These are phyloP conservation scores for Lagothrix lagotricha DNA, from an alignment of 2,797 vertebrate species.

Conservation along the genomic window DNA sequence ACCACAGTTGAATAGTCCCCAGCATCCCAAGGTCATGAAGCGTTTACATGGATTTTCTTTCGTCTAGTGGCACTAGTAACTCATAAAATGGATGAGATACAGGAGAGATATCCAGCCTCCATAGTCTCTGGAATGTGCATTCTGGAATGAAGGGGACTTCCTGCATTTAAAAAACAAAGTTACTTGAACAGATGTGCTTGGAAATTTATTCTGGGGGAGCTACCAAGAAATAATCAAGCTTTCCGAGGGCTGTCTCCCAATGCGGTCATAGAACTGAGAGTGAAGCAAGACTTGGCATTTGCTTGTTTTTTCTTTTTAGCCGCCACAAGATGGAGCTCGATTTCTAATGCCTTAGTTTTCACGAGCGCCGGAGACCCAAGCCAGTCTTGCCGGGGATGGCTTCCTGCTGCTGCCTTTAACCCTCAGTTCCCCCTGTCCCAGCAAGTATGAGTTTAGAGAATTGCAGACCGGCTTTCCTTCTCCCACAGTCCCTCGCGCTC, in stretches of 20 bases:
- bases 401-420: background rate
- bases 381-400: background rate
- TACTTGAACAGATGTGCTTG: background rate
- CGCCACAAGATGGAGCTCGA: slow-evolving; percentile 29
- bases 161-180: background rate
- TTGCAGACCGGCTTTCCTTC: too few relatives aligned
- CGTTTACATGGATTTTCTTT: background rate
- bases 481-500: too few relatives aligned
- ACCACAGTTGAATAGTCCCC: background rate
- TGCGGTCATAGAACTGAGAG: background rate
- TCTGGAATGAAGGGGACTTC: background rate
- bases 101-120: background rate
- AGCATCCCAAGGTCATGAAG: background rate
- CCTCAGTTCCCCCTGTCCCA: background rate
- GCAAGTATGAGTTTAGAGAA: background rate
- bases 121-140: background rate
- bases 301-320: background rate
- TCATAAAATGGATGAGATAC: background rate
- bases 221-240: background rate
- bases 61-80: background rate
- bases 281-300: background rate
- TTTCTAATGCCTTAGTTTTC: background rate
- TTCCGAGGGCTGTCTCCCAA: fast-evolving
- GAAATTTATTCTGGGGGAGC: background rate
- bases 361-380: background rate